These are phyloP conservation scores for Lepidostoma basale DNA, from an alignment of 1,140 invertebrate species.

Conservation along the genomic window DNA sequence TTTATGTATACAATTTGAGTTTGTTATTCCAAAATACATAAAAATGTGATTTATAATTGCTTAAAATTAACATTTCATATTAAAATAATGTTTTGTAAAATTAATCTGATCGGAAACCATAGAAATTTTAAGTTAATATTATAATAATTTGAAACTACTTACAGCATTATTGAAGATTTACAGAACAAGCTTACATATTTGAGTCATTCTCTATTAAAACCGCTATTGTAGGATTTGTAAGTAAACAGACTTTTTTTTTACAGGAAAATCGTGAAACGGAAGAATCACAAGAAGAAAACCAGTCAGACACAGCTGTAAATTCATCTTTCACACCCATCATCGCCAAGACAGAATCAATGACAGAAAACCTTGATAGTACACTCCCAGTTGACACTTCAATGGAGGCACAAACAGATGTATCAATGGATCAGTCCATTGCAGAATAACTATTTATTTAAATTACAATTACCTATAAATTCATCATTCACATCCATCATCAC, in stretches of 20 bases:
- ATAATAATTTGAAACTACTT: too few species aligned
- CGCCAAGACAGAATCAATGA: constrained; percentile 1
- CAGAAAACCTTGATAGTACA: background rate
- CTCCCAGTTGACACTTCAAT: background rate
- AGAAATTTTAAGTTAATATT: too few species aligned
- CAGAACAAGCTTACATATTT: too few species aligned
- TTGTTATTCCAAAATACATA: too few species aligned
- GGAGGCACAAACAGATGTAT: background rate
- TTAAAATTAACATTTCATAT: too few species aligned
- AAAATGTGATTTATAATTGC: too few species aligned
- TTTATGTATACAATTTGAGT: too few species aligned
- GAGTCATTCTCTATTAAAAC: too few species aligned
- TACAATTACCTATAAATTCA: background rate
- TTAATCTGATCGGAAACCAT: too few species aligned
- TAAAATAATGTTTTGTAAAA: too few species aligned
- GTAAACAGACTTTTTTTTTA: background rate
- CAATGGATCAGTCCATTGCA: constrained; percentile 12
- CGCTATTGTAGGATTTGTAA: too few species aligned
- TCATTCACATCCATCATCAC: background rate
- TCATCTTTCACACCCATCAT: background rate
- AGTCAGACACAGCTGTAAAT: background rate
- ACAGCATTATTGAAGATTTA: too few species aligned
- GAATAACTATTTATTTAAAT: background rate
- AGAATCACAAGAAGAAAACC: background rate
- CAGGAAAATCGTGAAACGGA: background rate